These are phyloP conservation scores for Clarias macrocephalus DNA, from an alignment of 2,113 vertebrate genomes.

Conservation along the genomic window DNA sequence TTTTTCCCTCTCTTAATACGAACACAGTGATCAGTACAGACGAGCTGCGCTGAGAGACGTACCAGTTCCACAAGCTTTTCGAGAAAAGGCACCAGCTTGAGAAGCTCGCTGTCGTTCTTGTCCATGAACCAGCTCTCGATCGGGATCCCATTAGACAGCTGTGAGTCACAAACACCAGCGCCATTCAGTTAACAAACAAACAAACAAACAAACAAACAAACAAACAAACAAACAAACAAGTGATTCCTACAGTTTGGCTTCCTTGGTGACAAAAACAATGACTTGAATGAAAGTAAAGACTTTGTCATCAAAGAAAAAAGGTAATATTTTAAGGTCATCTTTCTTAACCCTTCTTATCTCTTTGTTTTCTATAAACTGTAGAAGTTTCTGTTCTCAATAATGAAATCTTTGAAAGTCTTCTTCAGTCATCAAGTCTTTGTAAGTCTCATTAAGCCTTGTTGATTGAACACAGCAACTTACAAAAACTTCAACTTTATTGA, in stretches of 20 bases:
- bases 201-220: not conserved
- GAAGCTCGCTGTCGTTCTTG: constrained; percentile 96
- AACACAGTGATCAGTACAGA: constrained; percentile 61
- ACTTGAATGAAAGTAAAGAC: too few relatives aligned
- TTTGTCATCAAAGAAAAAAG: too few relatives aligned
- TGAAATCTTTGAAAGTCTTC: too few relatives aligned
- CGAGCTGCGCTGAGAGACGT: constrained; percentile 47
- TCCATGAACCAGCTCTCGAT: constrained; percentile 99
- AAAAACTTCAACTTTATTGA: too few relatives aligned
- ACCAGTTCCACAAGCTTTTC: constrained; percentile 99
- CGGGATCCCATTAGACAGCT: constrained; percentile 99
- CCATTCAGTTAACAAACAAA: not conserved
- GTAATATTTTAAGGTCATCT: too few relatives aligned
- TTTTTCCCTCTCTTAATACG: not conserved
- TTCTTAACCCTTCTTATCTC: too few relatives aligned
- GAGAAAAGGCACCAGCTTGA: constrained; percentile 98
- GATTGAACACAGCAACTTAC: too few relatives aligned
- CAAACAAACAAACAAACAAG: not conserved
- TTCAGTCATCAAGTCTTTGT: too few relatives aligned
- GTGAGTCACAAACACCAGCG: constrained; percentile 9
- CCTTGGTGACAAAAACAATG: not conserved
- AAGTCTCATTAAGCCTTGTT: too few relatives aligned
- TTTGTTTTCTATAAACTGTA: too few relatives aligned
- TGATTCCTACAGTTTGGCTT: not conserved
- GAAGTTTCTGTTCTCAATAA: too few relatives aligned